Base-by-base conservation (phyloP, 2,113 vertebrate genomes). In the Chlorocebus sabaeus region DNA sequence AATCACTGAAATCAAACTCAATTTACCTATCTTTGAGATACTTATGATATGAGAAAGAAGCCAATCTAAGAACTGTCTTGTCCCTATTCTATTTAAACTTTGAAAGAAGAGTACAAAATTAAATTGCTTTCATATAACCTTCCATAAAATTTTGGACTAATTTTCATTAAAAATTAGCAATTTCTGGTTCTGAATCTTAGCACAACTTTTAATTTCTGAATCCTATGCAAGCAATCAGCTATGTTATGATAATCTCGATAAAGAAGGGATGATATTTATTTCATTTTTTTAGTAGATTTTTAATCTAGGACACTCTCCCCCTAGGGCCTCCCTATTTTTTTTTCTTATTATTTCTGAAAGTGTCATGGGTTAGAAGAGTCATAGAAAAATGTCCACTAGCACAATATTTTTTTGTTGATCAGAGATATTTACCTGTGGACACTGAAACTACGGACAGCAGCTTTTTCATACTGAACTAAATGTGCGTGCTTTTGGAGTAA, bases 301-400 rank as follows among this genome's bases (percentile, higher is more conserved):
- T 27, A 89, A 79, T 80, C 32, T 32, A 67, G 20, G 23, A 64
- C 30, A 30, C 4, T 8, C 16, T 22, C 35, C 30, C 7, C 6
- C 8, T 22, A 43, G 12, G 64, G 35, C 40, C 43, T 70, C 30
- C 35, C 12, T 48, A 18, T 55, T 95, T 92, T 95, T 92, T 87
- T 92, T 87, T 61, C 38, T 90, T 59, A 82, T 9, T 38, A 93
- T 96, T 96, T 88, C 80, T 73, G 85, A 90, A 97, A 93, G 95
- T n/a, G 14, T 40, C 73, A 90, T 0, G 2, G 25, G 8, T 64
- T 68, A 90, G 67, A 75, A 57, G 92, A 80, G 35, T 81, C 20
- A 40, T 38, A 16, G 59, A 57, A 88, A 94, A 79, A 80, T 86
- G 35, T 67, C 27, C 40, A 52, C 76, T 82, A 83, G 38, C 61